Percentiles rank a stretch among this genome's conserved stretches.
These are phyloP conservation scores for Emberiza fucata DNA, from an alignment of 2,113 vertebrate genomes.

Conservation along the genomic window DNA sequence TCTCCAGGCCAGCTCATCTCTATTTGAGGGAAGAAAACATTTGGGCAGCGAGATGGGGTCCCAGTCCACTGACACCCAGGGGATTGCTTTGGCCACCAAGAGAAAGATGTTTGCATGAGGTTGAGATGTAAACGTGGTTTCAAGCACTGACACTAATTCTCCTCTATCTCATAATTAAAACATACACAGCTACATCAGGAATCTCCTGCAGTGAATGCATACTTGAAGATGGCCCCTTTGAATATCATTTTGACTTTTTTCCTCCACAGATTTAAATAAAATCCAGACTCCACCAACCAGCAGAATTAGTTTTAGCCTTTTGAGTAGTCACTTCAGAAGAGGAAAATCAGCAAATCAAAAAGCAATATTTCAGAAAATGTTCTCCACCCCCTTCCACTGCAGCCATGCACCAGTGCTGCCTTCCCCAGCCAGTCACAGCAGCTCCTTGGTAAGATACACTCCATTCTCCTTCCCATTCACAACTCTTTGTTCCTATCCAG, in stretches of 20 bases:
- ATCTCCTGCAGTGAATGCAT: background rate
- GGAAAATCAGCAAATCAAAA: background rate
- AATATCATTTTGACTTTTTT: background rate
- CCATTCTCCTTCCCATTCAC: rapidly evolving
- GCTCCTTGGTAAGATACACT: rapidly evolving
- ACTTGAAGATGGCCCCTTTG: background rate
- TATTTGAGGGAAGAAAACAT: background rate
- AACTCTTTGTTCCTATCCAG: background rate
- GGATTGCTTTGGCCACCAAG: background rate
- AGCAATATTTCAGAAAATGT: background rate
- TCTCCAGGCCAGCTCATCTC: background rate
- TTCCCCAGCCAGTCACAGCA: background rate
- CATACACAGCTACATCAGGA: background rate
- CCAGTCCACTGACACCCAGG: rapidly evolving
- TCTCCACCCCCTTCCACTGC: background rate
- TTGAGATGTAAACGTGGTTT: background rate
- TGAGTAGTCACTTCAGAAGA: background rate
- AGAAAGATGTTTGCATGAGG: background rate
- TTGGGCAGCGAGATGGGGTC: background rate
- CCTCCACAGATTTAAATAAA: background rate
- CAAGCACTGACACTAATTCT: background rate
- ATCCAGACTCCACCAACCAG: background rate
- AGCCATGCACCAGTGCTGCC: rapidly evolving
- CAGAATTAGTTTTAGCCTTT: background rate
- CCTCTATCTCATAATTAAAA: background rate